Evolutionary conservation across 2,888 invertebrate species (phyloP).

Genomic region (Tyria jacobaeae): DNA sequence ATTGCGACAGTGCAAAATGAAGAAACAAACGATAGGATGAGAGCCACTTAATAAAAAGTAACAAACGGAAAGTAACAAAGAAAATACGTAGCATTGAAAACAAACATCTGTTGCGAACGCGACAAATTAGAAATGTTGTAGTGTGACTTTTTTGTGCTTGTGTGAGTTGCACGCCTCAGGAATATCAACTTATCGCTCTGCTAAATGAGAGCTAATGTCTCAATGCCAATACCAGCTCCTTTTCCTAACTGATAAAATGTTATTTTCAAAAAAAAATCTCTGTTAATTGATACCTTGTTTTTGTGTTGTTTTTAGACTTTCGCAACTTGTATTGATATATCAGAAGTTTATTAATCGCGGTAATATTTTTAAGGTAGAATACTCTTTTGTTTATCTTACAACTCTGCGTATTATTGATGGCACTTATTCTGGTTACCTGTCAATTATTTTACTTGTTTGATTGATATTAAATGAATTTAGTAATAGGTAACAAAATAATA

Average conservation of each 20-base stretch:
- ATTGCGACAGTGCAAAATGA: constrained; percentile 16
- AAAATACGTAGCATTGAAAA: constrained; percentile 47
- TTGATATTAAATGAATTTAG: too few relatives aligned
- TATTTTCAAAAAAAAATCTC: too few relatives aligned
- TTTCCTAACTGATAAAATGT: background rate
- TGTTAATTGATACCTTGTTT: too few relatives aligned
- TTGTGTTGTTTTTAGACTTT: background rate
- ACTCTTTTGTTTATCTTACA: too few relatives aligned
- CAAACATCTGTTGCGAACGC: constrained; percentile 58
- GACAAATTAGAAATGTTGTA: constrained; percentile 35
- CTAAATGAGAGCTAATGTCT: background rate
- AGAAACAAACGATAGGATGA: constrained; percentile 37
- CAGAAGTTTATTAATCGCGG: too few relatives aligned
- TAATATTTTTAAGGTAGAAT: too few relatives aligned
- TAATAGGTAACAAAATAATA: too few relatives aligned
- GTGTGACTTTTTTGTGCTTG: constrained; percentile 6
- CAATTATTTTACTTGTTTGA: too few relatives aligned
- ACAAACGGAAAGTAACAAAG: constrained; percentile 42
- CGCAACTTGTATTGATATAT: background rate
- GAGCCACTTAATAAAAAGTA: constrained; percentile 47
- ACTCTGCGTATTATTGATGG: too few relatives aligned
- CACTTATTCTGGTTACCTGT: too few relatives aligned
- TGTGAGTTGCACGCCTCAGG: background rate
- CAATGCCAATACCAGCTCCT: background rate
- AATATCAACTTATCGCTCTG: background rate